Evolutionary conservation across 2,797 vertebrate genomes (phyloP), one percentile per base, ranked within the genome.

Genomic region (Silurus aristotelis): DNA sequence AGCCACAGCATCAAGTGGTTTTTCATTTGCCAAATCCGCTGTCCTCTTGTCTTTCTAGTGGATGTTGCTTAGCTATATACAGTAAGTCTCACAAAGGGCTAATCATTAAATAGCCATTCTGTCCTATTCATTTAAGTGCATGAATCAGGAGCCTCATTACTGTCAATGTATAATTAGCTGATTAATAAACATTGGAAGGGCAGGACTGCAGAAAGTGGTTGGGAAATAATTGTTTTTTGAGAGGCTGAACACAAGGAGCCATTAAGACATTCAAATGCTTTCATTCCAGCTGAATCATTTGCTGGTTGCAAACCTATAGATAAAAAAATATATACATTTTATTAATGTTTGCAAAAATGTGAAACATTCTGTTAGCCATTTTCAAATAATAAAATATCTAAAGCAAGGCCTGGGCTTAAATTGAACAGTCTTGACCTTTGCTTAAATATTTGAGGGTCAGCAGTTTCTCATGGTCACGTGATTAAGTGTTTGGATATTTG

Each of bases 91-190:
- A 94, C 92, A 95, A 92, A 94, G 92, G 92, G 93, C 92, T 95
- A 95, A 95, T 95, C 93, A 95, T 95, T 95, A 95, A 95, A 94
- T 93, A 92, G 91, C 91, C 88, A 93, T 96, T 95, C 93, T 94
- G 91, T 91, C 91, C 92, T 93, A 92, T 94, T 95, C 94, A 92
- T 95, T 95, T 94, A 95, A 94, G 92, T 94, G 94, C 93, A 92
- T 92, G 94, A 96, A 95, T 95, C 94, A 95, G 94, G 92, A 93
- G 92, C 90, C 91, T 93, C 94, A 95, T 96, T 95, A 95, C 93
- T 94, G 93, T 94, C 94, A 95, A 93, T 95, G 94, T 95, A 93
- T 95, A 95, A 96, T 96, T 96, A 95, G 95, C 95, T 95, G 95
- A 96, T 95, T 96, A 95, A 95, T 95, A 95, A 95, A 95, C 94